Base-by-base conservation (phyloP, 2,797 vertebrate genomes). In the Oreochromis mossambicus region DNA sequence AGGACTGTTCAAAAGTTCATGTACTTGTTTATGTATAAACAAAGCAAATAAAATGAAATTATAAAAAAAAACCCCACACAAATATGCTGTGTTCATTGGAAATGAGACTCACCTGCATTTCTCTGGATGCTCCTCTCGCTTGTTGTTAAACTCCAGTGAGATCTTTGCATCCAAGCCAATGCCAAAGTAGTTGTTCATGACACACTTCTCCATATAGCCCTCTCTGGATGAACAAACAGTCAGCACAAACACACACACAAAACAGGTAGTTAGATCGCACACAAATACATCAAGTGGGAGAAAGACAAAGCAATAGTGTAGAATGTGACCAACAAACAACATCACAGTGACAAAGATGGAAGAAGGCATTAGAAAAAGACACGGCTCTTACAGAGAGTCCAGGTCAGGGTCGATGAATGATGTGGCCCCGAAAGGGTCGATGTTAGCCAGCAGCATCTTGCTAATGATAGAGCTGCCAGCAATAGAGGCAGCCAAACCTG, bases 131-230 rank as follows among this genome's bases (percentile, higher is more conserved):
- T 99, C 98, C 81, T 99, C 98, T 85, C 98, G 93, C 85, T 99
- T 99, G 94, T 99, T 99, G 95, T 99, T 99, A 94, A 99, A 99
- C 95, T 99, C 98, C 95, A 99, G 95, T 14, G 98, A 99, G 96
- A 99, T 99, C 95, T 99, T 99, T 78, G 98, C 98, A 86, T 99
- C 98, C 90, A 99, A 97, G 81, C 98, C 98, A 88, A 99, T 99
- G 81, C 98, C 98, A 90, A 99, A 99, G 95, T 99, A 99, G 96
- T 99, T 99, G 95, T 99, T 99, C 98, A 99, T 99, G 82, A 99
- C 98, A 89, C 98, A 99, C 92, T 98, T 99, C 96, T 99, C 98
- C 95, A 97, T 96, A 95, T 99, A 99, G 78, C 98, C 98, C 92
- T 99, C 98, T 92, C 98, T 99, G 94, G 80, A 52, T 61, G 52